A percentile compares a stretch with the other conserved stretches of the same genome.
These are phyloP conservation scores for Scarus forsteni DNA, from an alignment of 2,797 vertebrate genomes.

Conservation along the genomic window DNA sequence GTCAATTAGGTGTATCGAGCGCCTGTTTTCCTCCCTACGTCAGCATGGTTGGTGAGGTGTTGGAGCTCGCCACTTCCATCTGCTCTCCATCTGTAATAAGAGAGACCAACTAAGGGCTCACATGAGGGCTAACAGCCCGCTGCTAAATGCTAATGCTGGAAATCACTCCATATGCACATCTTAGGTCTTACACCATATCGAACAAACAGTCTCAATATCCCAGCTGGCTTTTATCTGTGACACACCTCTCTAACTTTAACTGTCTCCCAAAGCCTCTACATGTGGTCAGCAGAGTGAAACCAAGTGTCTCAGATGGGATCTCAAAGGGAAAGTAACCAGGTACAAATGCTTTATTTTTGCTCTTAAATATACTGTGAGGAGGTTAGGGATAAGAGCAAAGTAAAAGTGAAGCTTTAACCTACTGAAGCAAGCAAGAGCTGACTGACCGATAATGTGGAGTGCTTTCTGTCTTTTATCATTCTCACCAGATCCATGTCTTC, in stretches of 20 bases:
- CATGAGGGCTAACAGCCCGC: constrained; percentile 29
- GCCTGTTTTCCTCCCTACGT: constrained; percentile 28
- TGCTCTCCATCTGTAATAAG: constrained; percentile 68
- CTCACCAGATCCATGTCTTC: too few species aligned
- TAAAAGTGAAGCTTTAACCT: too few species aligned
- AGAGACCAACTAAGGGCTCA: constrained; percentile 21
- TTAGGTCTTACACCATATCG: constrained; percentile 11
- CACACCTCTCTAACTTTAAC: neutral
- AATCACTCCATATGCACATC: constrained; percentile 36
- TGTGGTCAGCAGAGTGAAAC: constrained; percentile 24
- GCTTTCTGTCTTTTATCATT: too few species aligned
- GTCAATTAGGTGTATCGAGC: constrained; percentile 66
- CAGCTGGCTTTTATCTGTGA: neutral
- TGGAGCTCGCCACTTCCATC: constrained; percentile 60
- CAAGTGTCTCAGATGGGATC: constrained; percentile 17
- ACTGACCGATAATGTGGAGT: too few species aligned
- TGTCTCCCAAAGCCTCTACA: neutral
- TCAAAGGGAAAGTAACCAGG: neutral
- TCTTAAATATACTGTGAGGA: too few species aligned
- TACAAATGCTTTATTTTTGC: neutral
- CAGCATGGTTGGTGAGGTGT: constrained; percentile 35
- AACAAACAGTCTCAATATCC: neutral
- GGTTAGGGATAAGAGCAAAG: too few species aligned
- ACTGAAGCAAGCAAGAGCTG: too few species aligned
- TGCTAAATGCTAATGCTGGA: constrained; percentile 35